Evolutionary conservation across 2,888 invertebrate genomes (phyloP), one percentile per base, ranked within the genome.

Genomic region (Cheilosia soror): DNA sequence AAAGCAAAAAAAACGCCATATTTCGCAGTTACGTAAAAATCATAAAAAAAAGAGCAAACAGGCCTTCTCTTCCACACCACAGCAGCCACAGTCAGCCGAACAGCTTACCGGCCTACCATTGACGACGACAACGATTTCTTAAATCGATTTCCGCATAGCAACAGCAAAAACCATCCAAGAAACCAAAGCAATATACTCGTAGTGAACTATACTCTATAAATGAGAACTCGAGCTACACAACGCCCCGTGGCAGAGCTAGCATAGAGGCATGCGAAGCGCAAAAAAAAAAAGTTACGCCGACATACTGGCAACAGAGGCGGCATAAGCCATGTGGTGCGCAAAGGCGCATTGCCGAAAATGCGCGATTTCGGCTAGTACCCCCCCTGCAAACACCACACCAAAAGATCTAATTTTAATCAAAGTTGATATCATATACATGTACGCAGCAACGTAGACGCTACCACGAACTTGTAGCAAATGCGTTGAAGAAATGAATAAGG

Each of bases 121-220:
- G 66, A 76, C 80, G 77, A 87, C 73, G 82, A 85, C 87, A 84
- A 69, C 80, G 57, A 85, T 78, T 81, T 83, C 82, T 78, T 85
- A 87, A 85, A 87, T 81, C 77, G 85, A 79, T 88, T 88, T 88
- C 89, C 89, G 88, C 88, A 87, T 88, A 87, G 89, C 87, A 88
- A 89, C 89, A 87, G 84, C 86, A 80, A 72, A 75, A 57, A 69
- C 44, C 42, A 63, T 20, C 63, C 33, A 75, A 83, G 69, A 83
- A 87, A 85, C 13, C 7, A 60, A 81, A 73, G 60, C 60, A 63
- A 44, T 31, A 57, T 44, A 55, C 29, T 53, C 7, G 27, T 5
- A 53, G 31, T 57, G 27, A 76, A 75, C 79, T 53, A 53, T 31
- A 31, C 77, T 40, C 57, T 58, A 63, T 31, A 27, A 66, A 53